phyloP scores from a whole-genome alignment of 1,140 invertebrate genomes.

The Achatina immaculata region DNA sequence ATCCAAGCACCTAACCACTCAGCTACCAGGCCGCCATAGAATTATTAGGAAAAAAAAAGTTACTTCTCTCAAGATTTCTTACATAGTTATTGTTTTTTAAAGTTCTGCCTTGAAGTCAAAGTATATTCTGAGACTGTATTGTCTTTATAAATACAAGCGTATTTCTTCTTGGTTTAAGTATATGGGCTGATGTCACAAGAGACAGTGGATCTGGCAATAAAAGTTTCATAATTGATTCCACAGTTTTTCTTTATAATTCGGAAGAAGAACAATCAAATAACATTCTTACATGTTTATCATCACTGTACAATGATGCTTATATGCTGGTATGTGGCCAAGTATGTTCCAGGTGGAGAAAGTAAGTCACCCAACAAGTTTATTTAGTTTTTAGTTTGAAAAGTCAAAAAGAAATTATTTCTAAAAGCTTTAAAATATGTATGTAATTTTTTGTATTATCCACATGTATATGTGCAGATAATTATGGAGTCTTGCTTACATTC shows the following conservation, averaged over 20 bases:
- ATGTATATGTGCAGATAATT: too few relatives aligned
- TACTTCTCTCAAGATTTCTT: not conserved
- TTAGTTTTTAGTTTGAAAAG: too few relatives aligned
- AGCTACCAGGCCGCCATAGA: too few relatives aligned
- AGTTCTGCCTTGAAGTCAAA: not conserved
- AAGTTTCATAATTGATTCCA: not conserved
- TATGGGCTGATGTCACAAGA: not conserved
- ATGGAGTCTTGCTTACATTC: too few relatives aligned
- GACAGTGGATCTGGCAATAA: not conserved
- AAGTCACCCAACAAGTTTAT: too few relatives aligned
- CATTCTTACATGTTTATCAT: conserved; percentile 89
- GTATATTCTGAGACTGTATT: not conserved
- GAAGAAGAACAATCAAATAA: conserved; percentile 86
- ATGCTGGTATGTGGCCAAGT: conserved; percentile 98
- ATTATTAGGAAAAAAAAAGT: too few relatives aligned
- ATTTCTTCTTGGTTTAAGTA: not conserved
- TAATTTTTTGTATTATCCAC: too few relatives aligned
- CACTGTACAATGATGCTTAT: conserved; percentile 76
- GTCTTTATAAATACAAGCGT: not conserved
- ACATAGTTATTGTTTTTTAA: not conserved
- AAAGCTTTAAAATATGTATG: too few relatives aligned
- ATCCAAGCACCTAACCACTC: too few relatives aligned
- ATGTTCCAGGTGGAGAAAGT: conserved; percentile 87
- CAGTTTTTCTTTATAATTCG: conserved; percentile 85
- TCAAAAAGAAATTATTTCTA: too few relatives aligned